These are phyloP conservation scores for Xenops minutus DNA, from an alignment of 2,797 vertebrate species.

Conservation along the genomic window DNA sequence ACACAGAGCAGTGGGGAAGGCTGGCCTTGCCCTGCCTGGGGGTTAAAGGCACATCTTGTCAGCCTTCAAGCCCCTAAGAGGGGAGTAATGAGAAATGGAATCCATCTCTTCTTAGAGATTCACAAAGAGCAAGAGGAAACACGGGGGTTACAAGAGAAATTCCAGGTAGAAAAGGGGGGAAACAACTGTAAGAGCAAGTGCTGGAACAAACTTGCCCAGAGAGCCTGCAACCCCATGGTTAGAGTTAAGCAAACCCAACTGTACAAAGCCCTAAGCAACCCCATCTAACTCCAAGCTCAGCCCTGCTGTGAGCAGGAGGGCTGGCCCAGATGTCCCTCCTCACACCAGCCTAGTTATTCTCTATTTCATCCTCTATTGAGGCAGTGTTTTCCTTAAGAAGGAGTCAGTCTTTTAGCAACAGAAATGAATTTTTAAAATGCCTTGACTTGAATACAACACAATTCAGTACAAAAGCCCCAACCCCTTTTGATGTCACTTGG, in stretches of 20 bases:
- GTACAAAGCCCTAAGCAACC: neutral
- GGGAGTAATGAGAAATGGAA: fast-evolving
- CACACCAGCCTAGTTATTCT: neutral
- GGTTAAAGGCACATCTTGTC: neutral
- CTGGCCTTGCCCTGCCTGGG: neutral
- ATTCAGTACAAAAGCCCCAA: neutral
- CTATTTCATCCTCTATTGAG: neutral
- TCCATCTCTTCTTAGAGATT: neutral
- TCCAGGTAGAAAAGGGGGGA: neutral
- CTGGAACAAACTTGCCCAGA: neutral
- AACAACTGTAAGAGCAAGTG: neutral
- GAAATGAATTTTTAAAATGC: neutral
- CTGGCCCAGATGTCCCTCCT: neutral
- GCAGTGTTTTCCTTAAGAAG: neutral
- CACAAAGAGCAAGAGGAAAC: neutral
- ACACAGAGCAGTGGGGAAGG: neutral
- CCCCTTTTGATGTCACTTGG: neutral
- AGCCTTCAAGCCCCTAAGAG: neutral
- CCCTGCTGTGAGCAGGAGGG: neutral
- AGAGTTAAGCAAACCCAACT: neutral
- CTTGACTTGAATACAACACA: neutral
- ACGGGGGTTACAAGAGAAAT: neutral
- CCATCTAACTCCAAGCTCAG: neutral
- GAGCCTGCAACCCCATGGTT: neutral
- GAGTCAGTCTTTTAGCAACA: neutral